These are phyloP conservation scores for Drosophila parthenogenetica DNA, from an alignment of 2,888 invertebrate species.

Conservation along the genomic window DNA sequence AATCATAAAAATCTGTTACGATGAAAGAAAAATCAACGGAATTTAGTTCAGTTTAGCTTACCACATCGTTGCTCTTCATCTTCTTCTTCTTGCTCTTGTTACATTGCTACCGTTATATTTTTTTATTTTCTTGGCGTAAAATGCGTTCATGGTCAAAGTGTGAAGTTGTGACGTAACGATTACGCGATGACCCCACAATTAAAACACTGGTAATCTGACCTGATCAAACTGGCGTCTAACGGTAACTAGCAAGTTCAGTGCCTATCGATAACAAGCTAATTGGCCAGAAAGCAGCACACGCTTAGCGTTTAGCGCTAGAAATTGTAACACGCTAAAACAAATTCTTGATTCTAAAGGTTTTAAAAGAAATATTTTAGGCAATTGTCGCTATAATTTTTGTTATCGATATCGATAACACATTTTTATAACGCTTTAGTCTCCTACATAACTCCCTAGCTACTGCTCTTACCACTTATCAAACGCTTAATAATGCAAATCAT, in stretches of 20 bases:
- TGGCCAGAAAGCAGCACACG: no score
- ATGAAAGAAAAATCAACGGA: constrained; percentile 60
- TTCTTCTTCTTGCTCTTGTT: constrained; percentile 19
- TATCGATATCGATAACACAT: no score
- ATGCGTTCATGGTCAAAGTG: constrained; percentile 78
- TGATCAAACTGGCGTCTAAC: background rate
- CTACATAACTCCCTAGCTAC: background rate
- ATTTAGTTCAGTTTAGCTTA: constrained; percentile 49
- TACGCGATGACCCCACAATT: constrained; percentile 45
- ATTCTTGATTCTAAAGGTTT: no score
- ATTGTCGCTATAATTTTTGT: no score
- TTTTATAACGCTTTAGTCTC: no score
- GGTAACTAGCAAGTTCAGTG: background rate
- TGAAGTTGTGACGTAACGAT: constrained; percentile 69
- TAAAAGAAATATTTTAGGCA: no score
- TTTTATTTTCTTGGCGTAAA: constrained; percentile 63
- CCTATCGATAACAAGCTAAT: background rate
- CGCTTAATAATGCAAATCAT: background rate
- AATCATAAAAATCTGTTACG: constrained; percentile 45
- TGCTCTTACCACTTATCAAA: no score
- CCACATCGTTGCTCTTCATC: constrained; percentile 1
- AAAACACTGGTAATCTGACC: constrained; percentile 4
- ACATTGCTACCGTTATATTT: constrained; percentile 31
- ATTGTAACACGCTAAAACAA: no score
- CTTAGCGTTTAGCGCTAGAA: no score